Conservation (phyloP, 2,797 vertebrate genomes). For the Yasuhikotakia modesta region DNA sequence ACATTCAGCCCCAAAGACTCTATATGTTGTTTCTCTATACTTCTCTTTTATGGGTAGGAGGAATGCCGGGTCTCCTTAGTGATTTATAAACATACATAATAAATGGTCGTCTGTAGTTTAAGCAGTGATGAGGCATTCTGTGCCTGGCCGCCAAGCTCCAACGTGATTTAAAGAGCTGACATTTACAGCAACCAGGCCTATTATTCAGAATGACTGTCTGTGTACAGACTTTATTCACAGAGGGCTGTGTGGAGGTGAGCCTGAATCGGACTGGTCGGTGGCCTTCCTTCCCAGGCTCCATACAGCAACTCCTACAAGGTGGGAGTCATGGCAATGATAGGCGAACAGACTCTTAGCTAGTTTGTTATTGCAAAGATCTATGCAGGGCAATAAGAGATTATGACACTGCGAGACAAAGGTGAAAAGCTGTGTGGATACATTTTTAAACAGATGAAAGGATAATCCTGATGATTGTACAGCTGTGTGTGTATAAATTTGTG, state of each 20-base stretch:
- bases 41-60: constrained; percentile 70
- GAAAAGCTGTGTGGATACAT: constrained; percentile 4
- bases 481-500: constrained; percentile 24
- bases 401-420: constrained; percentile 28
- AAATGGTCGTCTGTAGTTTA: constrained; percentile 91
- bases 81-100: constrained; percentile 99
- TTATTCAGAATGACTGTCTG: constrained; percentile 99
- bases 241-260: constrained; percentile 84
- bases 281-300: constrained; percentile 10
- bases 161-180: constrained; percentile 98
- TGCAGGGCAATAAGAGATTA: constrained; percentile 19
- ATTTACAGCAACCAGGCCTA: constrained; percentile 93
- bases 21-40: constrained; percentile 46
- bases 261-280: constrained; percentile 55
- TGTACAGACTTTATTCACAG: constrained; percentile 94
- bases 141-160: constrained; percentile 80
- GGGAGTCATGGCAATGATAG: constrained; percentile 4
- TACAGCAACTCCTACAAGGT: constrained; percentile 4
- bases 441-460: constrained; percentile 38
- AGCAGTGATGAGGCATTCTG: constrained; percentile 91
- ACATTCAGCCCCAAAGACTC: constrained; percentile 45
- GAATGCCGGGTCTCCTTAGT: constrained; percentile 84
- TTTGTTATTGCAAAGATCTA: constrained; percentile 36
- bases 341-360: constrained; percentile 6
- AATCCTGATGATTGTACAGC: constrained; percentile 15